Conservation (phyloP, 2,113 vertebrate genomes). For the Daboia siamensis region DNA sequence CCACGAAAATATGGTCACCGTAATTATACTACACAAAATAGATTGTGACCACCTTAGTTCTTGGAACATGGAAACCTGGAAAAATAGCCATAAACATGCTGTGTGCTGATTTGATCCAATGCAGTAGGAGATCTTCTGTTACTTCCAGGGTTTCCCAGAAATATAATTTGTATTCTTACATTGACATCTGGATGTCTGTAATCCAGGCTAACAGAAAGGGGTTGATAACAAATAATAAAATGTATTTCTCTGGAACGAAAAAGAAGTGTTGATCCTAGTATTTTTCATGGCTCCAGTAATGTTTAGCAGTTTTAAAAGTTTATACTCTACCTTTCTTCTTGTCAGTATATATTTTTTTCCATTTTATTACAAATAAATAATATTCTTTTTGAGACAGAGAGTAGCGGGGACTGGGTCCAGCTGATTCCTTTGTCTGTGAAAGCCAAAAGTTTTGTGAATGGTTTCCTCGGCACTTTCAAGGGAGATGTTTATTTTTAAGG, state of each 20-base stretch:
- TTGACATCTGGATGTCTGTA: background rate
- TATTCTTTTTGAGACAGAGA: background rate
- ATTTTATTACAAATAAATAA: background rate
- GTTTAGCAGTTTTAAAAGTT: background rate
- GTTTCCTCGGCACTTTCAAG: background rate
- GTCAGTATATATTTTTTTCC: background rate
- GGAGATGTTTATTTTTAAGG: background rate
- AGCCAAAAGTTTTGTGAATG: background rate
- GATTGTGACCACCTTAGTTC: background rate
- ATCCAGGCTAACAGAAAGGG: background rate
- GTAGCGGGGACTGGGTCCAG: no score
- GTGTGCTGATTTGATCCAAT: background rate
- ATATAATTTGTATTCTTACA: background rate
- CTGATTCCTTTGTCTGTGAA: background rate
- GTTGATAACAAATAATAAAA: background rate
- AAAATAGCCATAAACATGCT: background rate
- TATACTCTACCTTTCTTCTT: background rate
- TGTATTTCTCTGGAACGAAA: background rate
- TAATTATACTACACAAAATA: background rate
- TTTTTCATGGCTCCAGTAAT: background rate
- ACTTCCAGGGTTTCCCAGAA: background rate
- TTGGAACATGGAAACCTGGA: background rate
- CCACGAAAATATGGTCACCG: background rate
- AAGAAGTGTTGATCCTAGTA: background rate
- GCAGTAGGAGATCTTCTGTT: background rate